A percentile compares a stretch with the other conserved stretches of the same genome.
These are phyloP conservation scores for Nomada fucata DNA, from an alignment of 2,888 invertebrate species.

Conservation along the genomic window DNA sequence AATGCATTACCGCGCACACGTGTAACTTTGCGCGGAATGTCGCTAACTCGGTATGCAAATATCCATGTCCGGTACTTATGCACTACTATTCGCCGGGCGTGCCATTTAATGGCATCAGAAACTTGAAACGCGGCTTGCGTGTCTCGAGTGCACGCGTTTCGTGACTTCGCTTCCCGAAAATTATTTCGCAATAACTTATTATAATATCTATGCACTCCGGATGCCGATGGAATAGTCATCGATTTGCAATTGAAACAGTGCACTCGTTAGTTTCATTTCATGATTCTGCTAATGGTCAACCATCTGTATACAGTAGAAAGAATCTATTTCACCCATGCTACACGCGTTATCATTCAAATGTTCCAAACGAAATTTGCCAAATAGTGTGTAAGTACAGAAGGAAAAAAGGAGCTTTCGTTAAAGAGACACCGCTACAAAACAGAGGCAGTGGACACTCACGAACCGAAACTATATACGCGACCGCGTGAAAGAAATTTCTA, in stretches of 20 bases:
- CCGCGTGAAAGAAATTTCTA: conserved; percentile 67
- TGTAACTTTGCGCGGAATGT: conserved; percentile 73
- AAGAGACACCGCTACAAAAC: neutral
- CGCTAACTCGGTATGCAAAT: conserved; percentile 78
- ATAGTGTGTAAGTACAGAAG: neutral
- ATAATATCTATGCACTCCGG: neutral
- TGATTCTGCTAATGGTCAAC: too few species aligned
- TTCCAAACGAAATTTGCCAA: neutral
- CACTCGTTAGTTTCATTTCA: too few species aligned
- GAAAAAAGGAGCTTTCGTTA: neutral
- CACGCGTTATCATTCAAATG: too few species aligned
- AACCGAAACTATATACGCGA: conserved; percentile 52
- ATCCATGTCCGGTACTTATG: conserved; percentile 57
- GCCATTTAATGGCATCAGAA: conserved; percentile 76
- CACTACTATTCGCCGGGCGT: conserved; percentile 62
- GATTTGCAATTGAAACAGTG: neutral
- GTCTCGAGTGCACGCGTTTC: conserved; percentile 40
- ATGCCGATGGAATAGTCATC: neutral
- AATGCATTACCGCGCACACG: conserved; percentile 8
- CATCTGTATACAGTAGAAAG: too few species aligned
- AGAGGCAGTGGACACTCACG: neutral
- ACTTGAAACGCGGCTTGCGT: conserved; percentile 57
- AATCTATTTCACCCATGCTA: too few species aligned
- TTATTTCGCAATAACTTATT: neutral
- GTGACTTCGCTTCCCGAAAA: conserved; percentile 15